These are phyloP conservation scores for Acanthopagrus latus DNA, from an alignment of 2,797 vertebrate genomes.

Conservation along the genomic window DNA sequence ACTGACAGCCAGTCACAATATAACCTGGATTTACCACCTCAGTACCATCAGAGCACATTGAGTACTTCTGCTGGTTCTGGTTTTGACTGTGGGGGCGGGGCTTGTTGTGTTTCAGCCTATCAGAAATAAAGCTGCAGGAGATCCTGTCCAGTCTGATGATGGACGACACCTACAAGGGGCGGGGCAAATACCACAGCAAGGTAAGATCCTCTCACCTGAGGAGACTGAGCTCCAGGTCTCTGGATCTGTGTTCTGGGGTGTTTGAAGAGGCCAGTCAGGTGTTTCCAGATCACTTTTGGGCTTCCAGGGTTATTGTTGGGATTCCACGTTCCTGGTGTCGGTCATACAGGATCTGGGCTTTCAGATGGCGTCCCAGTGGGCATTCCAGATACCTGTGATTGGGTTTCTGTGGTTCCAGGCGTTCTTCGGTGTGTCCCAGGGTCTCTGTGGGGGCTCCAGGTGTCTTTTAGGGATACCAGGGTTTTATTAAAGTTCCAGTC, in stretches of 20 bases:
- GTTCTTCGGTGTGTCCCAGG: no score
- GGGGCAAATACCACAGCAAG: slow-evolving; percentile 83
- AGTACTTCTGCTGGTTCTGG: not conserved
- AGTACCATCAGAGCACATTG: not conserved
- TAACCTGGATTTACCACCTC: not conserved
- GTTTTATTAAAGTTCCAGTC: no score
- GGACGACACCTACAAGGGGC: slow-evolving; percentile 87
- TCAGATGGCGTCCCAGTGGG: not conserved
- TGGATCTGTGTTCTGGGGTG: not conserved
- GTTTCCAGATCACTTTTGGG: not conserved
- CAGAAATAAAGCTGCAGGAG: slow-evolving; percentile 90
- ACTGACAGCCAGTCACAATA: not conserved
- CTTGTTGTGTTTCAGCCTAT: slow-evolving; percentile 82
- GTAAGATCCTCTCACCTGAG: slow-evolving; percentile 67
- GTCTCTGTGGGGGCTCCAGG: no score
- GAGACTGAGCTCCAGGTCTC: not conserved
- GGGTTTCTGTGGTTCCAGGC: no score
- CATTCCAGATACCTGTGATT: no score
- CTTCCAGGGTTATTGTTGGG: not conserved
- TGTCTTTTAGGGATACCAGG: no score
- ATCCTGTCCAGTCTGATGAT: slow-evolving; percentile 88
- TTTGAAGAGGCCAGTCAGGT: not conserved
- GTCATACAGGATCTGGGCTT: not conserved
- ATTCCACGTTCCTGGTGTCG: not conserved
- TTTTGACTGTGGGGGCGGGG: slow-evolving; percentile 5